A percentile compares a stretch with the other conserved stretches of the same genome.
Conservation (phyloP, 2,113 vertebrate genomes). For the Callionymus lyra region DNA sequence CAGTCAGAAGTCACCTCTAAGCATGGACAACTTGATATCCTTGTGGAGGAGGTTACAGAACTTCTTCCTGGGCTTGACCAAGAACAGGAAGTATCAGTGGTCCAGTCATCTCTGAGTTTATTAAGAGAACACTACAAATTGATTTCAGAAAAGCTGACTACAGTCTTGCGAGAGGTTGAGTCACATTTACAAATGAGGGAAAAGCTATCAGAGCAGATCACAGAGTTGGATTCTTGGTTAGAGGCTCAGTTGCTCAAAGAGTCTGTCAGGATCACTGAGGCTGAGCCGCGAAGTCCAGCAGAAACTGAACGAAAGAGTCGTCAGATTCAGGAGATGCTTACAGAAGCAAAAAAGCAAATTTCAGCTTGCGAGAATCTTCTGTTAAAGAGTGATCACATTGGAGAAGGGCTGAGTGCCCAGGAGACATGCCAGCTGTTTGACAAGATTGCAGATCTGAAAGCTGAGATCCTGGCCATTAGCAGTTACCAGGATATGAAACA, state of each 20-base stretch:
- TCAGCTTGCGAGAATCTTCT: conserved; percentile 61
- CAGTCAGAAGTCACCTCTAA: conserved; percentile 66
- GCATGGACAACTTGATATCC: conserved; percentile 58
- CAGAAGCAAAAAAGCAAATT: conserved; percentile 64
- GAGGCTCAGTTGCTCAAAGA: conserved; percentile 41
- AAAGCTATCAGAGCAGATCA: conserved; percentile 67
- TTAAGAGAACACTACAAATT: conserved; percentile 70
- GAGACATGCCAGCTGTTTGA: conserved; percentile 74
- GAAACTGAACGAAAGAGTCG: conserved; percentile 53
- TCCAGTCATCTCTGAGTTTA: conserved; percentile 59
- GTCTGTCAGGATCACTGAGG: conserved; percentile 23
- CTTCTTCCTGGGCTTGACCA: conserved; percentile 55
- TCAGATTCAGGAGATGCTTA: conserved; percentile 59
- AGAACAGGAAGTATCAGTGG: conserved; percentile 61
- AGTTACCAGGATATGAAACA: conserved; percentile 64
- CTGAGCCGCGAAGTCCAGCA: conserved; percentile 22
- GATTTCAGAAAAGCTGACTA: conserved; percentile 65
- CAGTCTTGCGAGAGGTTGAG: conserved; percentile 70
- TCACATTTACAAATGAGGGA: conserved; percentile 74
- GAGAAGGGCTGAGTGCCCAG: conserved; percentile 67
- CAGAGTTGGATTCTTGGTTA: conserved; percentile 70
- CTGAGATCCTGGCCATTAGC: conserved; percentile 59
- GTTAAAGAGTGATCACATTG: conserved; percentile 60
- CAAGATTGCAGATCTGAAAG: conserved; percentile 70
- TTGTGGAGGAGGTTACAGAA: conserved; percentile 64